phyloP scores from a whole-genome alignment of 2,113 vertebrate species.

The Neofelis nebulosa region DNA sequence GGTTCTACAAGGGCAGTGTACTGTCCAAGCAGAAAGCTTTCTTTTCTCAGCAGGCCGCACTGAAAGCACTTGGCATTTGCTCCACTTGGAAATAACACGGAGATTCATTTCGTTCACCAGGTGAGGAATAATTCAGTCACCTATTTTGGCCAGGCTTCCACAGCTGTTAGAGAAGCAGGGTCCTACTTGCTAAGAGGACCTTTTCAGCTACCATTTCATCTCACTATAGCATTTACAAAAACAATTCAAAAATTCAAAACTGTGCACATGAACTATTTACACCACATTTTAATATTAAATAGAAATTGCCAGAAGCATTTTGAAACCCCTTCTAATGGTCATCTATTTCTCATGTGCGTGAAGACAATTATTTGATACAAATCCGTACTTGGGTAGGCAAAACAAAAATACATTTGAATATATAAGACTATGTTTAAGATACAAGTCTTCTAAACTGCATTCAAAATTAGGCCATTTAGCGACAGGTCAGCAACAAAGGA shows the following conservation, averaged over 20 bases:
- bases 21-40: neutral
- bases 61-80: neutral
- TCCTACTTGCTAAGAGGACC: neutral
- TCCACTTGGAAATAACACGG: neutral
- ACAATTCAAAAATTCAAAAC: neutral
- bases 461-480: neutral
- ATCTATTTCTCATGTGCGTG: neutral
- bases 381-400: slow-evolving; percentile 5
- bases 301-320: neutral
- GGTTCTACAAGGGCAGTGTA: neutral
- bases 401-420: neutral
- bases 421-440: neutral
- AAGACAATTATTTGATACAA: neutral
- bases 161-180: neutral
- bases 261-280: neutral
- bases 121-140: neutral
- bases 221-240: neutral
- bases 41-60: neutral
- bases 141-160: neutral
- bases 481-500: neutral
- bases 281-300: neutral
- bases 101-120: neutral
- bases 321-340: neutral
- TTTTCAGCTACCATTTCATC: neutral
- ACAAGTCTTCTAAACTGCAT: neutral